Percentiles rank a stretch among this genome's conserved stretches.
These are phyloP conservation scores for Callimorpha dominula DNA, from an alignment of 2,888 invertebrate genomes.

Conservation along the genomic window DNA sequence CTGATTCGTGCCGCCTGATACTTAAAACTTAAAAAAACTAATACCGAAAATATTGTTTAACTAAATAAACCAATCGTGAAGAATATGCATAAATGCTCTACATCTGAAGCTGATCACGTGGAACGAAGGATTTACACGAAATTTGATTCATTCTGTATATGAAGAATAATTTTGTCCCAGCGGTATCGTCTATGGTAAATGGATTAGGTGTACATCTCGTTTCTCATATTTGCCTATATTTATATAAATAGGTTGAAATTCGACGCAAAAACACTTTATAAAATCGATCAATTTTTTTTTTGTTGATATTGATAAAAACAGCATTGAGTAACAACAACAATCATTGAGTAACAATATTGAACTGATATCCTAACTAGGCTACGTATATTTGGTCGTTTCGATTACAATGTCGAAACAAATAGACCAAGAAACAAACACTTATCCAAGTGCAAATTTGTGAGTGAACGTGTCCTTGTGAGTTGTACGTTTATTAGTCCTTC, in stretches of 20 bases:
- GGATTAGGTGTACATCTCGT: not conserved
- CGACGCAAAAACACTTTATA: not conserved
- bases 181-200: not conserved
- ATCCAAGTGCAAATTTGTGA: not conserved
- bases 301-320: too few relatives aligned
- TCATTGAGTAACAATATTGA: too few relatives aligned
- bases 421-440: not conserved
- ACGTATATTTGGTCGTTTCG: not conserved
- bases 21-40: too few relatives aligned
- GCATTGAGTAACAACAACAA: too few relatives aligned
- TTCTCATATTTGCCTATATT: not conserved
- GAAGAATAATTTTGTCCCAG: not conserved
- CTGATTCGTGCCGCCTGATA: too few relatives aligned
- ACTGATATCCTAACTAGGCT: too few relatives aligned
- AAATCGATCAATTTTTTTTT: too few relatives aligned
- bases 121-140: not conserved
- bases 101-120: not conserved
- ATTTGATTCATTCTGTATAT: not conserved
- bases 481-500: not conserved
- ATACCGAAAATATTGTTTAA: too few relatives aligned
- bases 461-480: not conserved
- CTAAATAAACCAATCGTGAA: not conserved
- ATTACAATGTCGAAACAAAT: not conserved
- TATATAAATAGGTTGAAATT: not conserved
- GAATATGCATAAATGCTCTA: not conserved